A percentile compares a stretch with the other conserved stretches of the same genome.
Evolutionary conservation across 2,113 vertebrate genomes (phyloP).

Genomic region (Pteronura brasiliensis): DNA sequence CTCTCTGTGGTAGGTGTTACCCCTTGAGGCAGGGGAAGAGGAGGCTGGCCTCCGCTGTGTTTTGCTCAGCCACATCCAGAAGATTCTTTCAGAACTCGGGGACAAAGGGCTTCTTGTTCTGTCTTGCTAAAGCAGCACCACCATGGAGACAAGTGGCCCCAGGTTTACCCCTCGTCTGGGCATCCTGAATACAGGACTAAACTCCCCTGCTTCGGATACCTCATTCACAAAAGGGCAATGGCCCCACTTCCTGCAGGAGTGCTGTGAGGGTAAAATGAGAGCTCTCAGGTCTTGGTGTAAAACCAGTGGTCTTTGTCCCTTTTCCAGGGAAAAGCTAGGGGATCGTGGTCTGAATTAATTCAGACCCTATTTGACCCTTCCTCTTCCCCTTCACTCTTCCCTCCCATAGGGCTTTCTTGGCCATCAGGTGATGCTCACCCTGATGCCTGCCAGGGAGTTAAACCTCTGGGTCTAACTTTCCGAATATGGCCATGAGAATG

Average conservation of each 20-base stretch:
- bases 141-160: background rate
- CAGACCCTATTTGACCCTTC: rapidly evolving
- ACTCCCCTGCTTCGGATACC: background rate
- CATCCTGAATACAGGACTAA: background rate
- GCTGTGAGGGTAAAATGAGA: background rate
- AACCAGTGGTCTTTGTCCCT: background rate
- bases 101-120: rapidly evolving
- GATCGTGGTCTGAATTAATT: background rate
- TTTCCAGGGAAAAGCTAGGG: background rate
- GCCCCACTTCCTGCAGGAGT: no score
- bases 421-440: no score
- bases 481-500: background rate
- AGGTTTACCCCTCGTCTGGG: background rate
- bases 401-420: background rate
- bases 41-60: background rate
- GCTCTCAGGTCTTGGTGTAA: background rate
- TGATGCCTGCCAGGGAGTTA: rapidly evolving
- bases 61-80: no score
- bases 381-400: rapidly evolving
- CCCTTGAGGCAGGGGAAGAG: background rate
- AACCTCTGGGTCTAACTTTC: background rate
- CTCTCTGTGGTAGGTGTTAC: background rate
- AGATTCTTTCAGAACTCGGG: background rate
- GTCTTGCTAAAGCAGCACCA: background rate
- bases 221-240: background rate